Evolutionary conservation across 2,113 vertebrate species (phyloP), one percentile per base, ranked within the genome.

Genomic region (Melanerpes formicivorus): DNA sequence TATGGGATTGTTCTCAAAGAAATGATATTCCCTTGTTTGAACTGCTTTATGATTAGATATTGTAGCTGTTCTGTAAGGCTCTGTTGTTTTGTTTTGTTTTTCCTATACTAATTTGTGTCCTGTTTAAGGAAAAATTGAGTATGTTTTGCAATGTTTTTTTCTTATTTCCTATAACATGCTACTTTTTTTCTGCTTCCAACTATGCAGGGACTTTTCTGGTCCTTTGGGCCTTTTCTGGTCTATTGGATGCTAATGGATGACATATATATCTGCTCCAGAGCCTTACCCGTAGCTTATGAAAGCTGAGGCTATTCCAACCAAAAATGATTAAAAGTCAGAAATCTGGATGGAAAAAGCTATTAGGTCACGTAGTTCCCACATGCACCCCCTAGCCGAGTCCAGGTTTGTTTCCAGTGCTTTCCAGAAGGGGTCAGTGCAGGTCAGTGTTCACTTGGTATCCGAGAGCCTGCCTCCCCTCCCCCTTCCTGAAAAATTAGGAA

Each of bases 361-460:
- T 90, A 95, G 93, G 93, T 95, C 96, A 93, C 12, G 4, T 50
- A 93, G 84, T 95, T 95, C 94, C 92, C 94, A 94, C 88, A 93
- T 3, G 37, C 32, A 10, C 26, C 67, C 73, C 56, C 9, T 7
- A 2, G 59, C 40, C n/a, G 73, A 70, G 58, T 10, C 37, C 87
- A 96, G 93, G 92, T 97, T 95, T 92, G 72, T 82, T 95, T 94
- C 88, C 94, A 89, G 42, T 95, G 76, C 84, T 94, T 96, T 96
- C 96, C 96, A 96, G 94, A 97, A 95, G 95, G 93, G 95, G 96
- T 96, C 95, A 96, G 90, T 95, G 71, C 95, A 96, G 94, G 93
- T 96, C 92, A 96, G 84, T 1, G 4, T 92, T 96, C 90, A 67
- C 60, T 88, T 95, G 90, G 79, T 69, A 62, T 95, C 90, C 80